These are phyloP conservation scores for Mythimna albipuncta DNA, from an alignment of 2,888 invertebrate species.

Conservation along the genomic window DNA sequence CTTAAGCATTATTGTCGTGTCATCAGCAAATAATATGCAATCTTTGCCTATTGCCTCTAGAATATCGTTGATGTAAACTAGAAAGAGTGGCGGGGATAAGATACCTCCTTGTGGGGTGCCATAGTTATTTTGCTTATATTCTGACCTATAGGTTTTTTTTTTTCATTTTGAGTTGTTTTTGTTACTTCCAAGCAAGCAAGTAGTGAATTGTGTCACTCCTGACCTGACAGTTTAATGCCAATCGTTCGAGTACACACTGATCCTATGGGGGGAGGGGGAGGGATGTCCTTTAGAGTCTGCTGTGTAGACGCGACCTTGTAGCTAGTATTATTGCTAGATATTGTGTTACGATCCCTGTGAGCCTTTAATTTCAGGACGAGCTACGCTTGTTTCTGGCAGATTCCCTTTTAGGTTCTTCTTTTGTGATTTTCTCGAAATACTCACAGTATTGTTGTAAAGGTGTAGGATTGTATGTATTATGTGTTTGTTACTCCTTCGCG, in stretches of 20 bases:
- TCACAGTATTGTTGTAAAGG: neutral
- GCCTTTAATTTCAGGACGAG: constrained; percentile 5
- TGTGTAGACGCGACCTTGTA: constrained; percentile 15
- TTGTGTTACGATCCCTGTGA: neutral
- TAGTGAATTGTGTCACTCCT: neutral
- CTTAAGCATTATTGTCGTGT: no score
- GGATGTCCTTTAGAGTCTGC: constrained; percentile 2
- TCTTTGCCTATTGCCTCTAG: no score
- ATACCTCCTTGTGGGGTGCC: no score
- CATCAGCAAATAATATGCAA: no score
- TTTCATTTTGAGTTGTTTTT: no score
- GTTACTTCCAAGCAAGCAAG: no score
- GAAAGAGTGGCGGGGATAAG: no score
- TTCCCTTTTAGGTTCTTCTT: neutral
- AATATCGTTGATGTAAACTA: no score
- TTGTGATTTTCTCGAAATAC: neutral
- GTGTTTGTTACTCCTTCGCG: no score
- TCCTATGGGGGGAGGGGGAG: neutral
- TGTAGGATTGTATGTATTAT: no score
- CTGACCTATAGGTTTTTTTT: no score
- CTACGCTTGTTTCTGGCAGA: neutral
- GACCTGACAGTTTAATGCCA: constrained; percentile 27
- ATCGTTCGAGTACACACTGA: constrained; percentile 7
- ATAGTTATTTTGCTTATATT: no score
- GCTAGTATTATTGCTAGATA: constrained; percentile 21